These are phyloP conservation scores for Protonibea diacanthus DNA, from an alignment of 2,797 vertebrate species.

Conservation along the genomic window DNA sequence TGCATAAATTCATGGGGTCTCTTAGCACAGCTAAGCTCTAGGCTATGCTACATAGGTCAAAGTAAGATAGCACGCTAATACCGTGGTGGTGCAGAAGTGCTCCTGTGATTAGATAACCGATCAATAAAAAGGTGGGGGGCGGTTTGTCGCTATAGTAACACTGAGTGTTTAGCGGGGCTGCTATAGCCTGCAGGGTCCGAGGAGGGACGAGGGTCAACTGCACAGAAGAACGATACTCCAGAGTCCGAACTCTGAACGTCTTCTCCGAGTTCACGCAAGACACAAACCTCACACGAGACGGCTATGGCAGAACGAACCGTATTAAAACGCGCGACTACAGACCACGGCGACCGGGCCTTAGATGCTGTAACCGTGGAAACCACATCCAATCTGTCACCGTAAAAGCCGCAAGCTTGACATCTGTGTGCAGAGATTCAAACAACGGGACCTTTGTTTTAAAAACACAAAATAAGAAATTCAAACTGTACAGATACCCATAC, in stretches of 20 bases:
- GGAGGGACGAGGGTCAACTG: conserved; percentile 40
- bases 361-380: conserved; percentile 64
- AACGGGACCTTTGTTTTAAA: conserved; percentile 53
- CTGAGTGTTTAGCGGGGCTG: conserved; percentile 45
- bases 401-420: conserved; percentile 42
- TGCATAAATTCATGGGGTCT: conserved; percentile 78
- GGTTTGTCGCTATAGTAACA: conserved; percentile 48
- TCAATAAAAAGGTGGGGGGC: conserved; percentile 28
- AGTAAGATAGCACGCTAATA: conserved; percentile 70
- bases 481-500: conserved; percentile 58
- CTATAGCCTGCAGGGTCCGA: background rate
- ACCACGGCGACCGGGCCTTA: conserved; percentile 49
- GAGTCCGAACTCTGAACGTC: conserved; percentile 48
- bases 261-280: conserved; percentile 45
- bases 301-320: conserved; percentile 55
- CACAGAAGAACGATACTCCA: conserved; percentile 48
- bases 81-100: conserved; percentile 67
- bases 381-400: conserved; percentile 64
- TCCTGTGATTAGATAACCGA: conserved; percentile 69
- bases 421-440: conserved; percentile 67
- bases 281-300: conserved; percentile 49
- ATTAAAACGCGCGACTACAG: conserved; percentile 34
- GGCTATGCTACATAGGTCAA: conserved; percentile 78
- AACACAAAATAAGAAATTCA: conserved; percentile 51
- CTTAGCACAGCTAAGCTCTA: conserved; percentile 74